Percentiles rank a stretch among this genome's conserved stretches.
Evolutionary conservation across 2,888 invertebrate genomes (phyloP).

Genomic region (Heliconius erato): DNA sequence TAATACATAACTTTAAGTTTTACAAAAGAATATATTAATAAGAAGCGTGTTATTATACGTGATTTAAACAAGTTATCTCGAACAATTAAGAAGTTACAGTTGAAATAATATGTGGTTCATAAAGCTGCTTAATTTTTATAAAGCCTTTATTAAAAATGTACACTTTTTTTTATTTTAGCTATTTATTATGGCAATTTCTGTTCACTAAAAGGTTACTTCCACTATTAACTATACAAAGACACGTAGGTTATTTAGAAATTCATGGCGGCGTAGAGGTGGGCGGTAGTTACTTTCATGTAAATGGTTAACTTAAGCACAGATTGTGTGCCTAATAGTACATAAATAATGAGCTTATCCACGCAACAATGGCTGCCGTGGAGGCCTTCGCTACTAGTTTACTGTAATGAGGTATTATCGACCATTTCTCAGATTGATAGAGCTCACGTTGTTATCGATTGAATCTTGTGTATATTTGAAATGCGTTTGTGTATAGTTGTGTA

Average conservation of each 20-base stretch:
- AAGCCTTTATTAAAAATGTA: constrained; percentile 1
- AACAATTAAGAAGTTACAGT: constrained; percentile 5
- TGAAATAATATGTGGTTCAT: constrained; percentile 6
- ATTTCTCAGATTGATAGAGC: constrained; percentile 54
- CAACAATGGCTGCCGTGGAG: constrained; percentile 52
- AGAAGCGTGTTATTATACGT: neutral
- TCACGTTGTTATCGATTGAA: constrained; percentile 53
- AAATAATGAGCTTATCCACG: constrained; percentile 55
- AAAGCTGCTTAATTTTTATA: constrained; percentile 16
- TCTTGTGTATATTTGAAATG: constrained; percentile 45
- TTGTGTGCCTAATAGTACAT: constrained; percentile 55
- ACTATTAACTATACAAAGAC: constrained; percentile 48
- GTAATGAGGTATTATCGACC: constrained; percentile 58
- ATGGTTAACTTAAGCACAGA: constrained; percentile 51
- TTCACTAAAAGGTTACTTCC: constrained; percentile 35
- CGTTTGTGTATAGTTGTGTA: constrained; percentile 31
- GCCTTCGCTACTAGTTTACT: constrained; percentile 48
- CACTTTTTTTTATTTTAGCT: neutral
- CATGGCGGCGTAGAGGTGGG: constrained; percentile 52
- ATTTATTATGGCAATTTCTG: constrained; percentile 23
- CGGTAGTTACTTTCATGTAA: constrained; percentile 52
- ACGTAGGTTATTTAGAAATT: constrained; percentile 49
- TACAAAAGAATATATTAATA: neutral
- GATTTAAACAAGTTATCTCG: neutral
- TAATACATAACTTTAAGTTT: neutral